Base-by-base conservation (phyloP, 2,113 vertebrate genomes). In the Grantiella picta region DNA sequence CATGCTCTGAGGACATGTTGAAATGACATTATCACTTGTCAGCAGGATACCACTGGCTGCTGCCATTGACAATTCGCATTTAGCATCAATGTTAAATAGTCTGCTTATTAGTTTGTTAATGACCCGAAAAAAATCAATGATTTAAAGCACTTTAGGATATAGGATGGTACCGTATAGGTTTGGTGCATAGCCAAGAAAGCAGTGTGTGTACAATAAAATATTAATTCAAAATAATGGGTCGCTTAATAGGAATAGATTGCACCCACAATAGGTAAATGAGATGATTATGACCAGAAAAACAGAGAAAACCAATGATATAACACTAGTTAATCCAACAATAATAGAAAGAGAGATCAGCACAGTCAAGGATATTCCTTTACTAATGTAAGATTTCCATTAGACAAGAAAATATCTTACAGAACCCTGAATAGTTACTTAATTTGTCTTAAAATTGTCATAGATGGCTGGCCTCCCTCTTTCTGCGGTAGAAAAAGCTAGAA, bases 11-110 rank as follows among this genome's bases (percentile, higher is more conserved):
- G 93, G 93, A 97, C 82, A 95, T 20, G 44, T 90, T 94, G 47
- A 81, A 95, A 60, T 92, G 82, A 92, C 89, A 96, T 82, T 87
- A 92, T 92, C 79, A 53, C 89, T 97, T 97, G 86, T 95, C 91
- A 95, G 94, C 91, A 96, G 95, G 84, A 94, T 90, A 76, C 61
- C 66, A 84, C 44, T 72, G 80, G 54, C 72, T 98, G 82, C 82
- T 96, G 75, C 92, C 85, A 73, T 79, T 95, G 92, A 82, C 90
- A 85, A 92, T 91, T 95, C 93, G 85, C 79, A 88, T 97, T 95
- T 95, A 94, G 28, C 88, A 90, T 92, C 90, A 80, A 42, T 56
- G 54, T 84, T 96, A 97, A 97, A 95, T 77, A 92, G 59, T 49
- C 91, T 96, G 75, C 69, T 90, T 95, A 71, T 87, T 82, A 91